Percentiles rank a stretch among this genome's conserved stretches.
Conservation (phyloP, 2,113 vertebrate species). For the Fregetta grallaria region DNA sequence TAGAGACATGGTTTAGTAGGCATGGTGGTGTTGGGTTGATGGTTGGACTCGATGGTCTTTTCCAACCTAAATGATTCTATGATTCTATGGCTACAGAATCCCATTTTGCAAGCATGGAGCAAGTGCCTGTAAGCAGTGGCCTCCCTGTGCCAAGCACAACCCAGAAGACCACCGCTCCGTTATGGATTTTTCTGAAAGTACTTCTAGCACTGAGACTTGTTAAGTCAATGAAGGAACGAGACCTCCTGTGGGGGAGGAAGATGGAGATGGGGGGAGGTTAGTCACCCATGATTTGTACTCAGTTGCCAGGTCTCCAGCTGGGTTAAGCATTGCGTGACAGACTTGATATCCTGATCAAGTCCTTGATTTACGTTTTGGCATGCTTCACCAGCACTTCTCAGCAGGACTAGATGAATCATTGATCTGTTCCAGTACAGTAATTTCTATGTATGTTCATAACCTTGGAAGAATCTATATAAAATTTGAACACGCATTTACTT, state of each 20-base stretch:
- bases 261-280: neutral
- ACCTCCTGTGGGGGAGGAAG: neutral
- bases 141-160: neutral
- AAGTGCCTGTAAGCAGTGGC: neutral
- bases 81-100: neutral
- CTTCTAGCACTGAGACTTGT: neutral
- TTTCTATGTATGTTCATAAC: constrained; percentile 20
- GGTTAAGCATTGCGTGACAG: constrained; percentile 17
- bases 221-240: neutral
- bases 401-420: constrained; percentile 51
- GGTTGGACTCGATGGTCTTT: too few species aligned
- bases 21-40: too few species aligned
- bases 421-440: constrained; percentile 59
- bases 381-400: constrained; percentile 4
- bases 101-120: neutral
- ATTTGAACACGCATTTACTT: neutral
- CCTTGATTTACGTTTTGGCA: constrained; percentile 45
- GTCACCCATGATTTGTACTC: neutral
- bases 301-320: constrained; percentile 31
- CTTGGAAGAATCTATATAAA: constrained; percentile 14
- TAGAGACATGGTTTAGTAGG: too few species aligned
- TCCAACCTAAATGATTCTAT: too few species aligned
- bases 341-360: constrained; percentile 14
- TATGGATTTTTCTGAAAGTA: neutral
- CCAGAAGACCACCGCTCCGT: neutral